Conservation (phyloP, 1,140 invertebrate species). For the Paramacrobiotus metropolitanus region DNA sequence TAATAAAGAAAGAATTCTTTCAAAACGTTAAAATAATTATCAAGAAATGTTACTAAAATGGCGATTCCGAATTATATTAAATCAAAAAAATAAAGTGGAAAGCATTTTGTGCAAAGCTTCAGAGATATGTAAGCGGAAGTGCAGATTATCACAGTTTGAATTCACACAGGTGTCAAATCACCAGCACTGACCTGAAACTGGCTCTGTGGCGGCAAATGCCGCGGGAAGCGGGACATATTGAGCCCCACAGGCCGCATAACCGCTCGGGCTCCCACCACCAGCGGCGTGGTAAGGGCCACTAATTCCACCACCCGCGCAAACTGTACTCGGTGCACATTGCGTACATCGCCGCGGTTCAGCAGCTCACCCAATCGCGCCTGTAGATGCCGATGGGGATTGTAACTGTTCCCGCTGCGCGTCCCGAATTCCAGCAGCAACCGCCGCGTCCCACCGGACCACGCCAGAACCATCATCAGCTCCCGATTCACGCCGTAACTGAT, state of each 20-base stretch:
- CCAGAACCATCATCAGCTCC: not conserved
- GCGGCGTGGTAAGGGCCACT: not conserved
- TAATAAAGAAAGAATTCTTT: too few species aligned
- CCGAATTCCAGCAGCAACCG: not conserved
- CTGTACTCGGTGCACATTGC: too few species aligned
- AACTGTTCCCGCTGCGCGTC: not conserved
- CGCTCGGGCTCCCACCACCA: not conserved
- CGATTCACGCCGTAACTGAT: not conserved
- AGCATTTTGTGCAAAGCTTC: too few species aligned
- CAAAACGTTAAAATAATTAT: too few species aligned
- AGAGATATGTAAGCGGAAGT: too few species aligned
- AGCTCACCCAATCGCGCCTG: not conserved
- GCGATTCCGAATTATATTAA: too few species aligned
- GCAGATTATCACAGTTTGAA: too few species aligned
- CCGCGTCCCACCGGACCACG: not conserved
- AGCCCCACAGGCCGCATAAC: not conserved
- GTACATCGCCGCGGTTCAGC: too few species aligned
- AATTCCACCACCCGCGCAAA: too few species aligned
- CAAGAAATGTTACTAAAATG: too few species aligned
- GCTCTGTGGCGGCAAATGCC: not conserved
- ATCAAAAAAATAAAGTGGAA: too few species aligned
- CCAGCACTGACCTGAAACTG: not conserved
- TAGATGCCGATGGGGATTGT: not conserved
- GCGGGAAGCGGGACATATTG: not conserved
- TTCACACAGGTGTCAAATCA: too few species aligned